phyloP scores from a whole-genome alignment of 2,797 vertebrate genomes.

The Sebastiscus albofasciatus region DNA sequence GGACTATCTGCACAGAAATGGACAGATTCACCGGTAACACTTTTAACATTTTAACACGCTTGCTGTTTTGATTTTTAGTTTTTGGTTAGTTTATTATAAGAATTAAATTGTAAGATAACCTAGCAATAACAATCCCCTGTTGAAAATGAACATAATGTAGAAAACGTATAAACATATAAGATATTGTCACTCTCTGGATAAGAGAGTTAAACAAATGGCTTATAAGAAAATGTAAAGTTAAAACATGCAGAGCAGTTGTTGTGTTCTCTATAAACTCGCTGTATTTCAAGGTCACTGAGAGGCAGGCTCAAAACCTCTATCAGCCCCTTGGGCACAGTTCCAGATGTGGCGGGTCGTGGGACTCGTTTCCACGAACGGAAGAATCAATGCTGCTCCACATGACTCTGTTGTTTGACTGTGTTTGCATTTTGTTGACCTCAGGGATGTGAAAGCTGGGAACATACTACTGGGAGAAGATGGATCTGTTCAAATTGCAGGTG shows the following conservation, averaged over 20 bases:
- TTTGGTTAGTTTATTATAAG: background rate
- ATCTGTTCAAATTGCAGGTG: constrained; percentile 98
- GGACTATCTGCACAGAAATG: constrained; percentile 98
- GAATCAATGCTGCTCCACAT: constrained; percentile 73
- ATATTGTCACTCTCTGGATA: background rate
- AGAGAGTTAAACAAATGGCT: background rate
- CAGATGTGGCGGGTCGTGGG: constrained; percentile 55
- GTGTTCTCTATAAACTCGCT: constrained; percentile 21
- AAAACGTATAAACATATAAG: background rate
- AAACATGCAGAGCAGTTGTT: constrained; percentile 7
- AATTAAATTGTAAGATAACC: background rate
- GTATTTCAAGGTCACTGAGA: constrained; percentile 67
- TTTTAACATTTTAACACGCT: background rate
- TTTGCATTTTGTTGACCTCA: constrained; percentile 70
- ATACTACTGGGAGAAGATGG: constrained; percentile 98
- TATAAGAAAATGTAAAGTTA: background rate
- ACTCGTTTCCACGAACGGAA: constrained; percentile 49
- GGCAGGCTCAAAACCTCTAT: constrained; percentile 8
- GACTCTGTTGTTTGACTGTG: constrained; percentile 57
- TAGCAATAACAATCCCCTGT: background rate
- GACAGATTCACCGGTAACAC: constrained; percentile 97
- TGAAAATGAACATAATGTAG: background rate
- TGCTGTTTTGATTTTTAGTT: background rate
- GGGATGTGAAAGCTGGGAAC: constrained; percentile 95
- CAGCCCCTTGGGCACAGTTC: constrained; percentile 57